Percentiles rank a stretch among this genome's conserved stretches.
Evolutionary conservation across 2,888 invertebrate genomes (phyloP).

Genomic region (Leptarthrus brevirostris): DNA sequence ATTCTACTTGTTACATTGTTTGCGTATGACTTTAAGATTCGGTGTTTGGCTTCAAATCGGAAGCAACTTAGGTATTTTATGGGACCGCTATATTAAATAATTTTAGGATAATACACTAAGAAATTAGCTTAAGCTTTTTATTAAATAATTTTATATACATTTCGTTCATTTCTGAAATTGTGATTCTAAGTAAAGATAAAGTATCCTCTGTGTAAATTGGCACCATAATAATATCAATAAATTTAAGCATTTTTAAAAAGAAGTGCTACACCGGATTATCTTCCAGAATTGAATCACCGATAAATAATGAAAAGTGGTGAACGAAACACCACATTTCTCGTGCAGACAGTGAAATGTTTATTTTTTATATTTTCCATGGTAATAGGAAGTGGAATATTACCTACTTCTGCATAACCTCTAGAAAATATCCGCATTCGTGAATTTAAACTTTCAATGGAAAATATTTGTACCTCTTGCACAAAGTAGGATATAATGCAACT

Average conservation of each 20-base stretch:
- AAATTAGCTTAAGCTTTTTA: neutral
- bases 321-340: slow-evolving; percentile 7
- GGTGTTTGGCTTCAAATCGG: neutral
- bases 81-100: slow-evolving; percentile 5
- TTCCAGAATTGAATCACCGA: neutral
- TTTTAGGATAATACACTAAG: neutral
- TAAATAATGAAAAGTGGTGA: slow-evolving; percentile 2
- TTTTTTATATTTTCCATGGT: neutral
- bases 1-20: slow-evolving; percentile 5
- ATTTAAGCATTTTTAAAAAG: neutral
- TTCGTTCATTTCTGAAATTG: neutral
- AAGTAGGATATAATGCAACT: slow-evolving; percentile 1
- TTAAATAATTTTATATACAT: neutral
- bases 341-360: neutral
- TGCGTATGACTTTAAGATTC: neutral
- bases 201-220: neutral
- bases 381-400: neutral
- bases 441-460: slow-evolving; percentile 5
- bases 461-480: neutral
- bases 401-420: neutral
- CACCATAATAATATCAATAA: neutral
- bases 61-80: neutral
- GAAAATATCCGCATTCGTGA: neutral
- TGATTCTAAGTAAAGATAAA: no score
- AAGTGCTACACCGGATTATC: neutral